Conservation (phyloP, 2,888 invertebrate species). For the Thymelicus acteon region DNA sequence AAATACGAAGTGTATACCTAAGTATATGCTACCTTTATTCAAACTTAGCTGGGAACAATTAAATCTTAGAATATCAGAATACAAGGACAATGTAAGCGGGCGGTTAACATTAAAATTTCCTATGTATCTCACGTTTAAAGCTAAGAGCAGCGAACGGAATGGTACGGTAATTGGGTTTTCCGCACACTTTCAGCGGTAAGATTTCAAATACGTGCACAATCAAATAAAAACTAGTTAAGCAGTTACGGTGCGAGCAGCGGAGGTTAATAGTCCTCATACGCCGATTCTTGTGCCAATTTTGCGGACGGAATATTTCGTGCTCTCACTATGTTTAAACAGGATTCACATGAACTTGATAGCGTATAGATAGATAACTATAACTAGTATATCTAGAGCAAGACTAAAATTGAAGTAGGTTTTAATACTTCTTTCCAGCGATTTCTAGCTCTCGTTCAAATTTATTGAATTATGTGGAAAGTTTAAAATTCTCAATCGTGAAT, state of each 20-base stretch:
- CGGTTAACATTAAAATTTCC: conserved; percentile 1
- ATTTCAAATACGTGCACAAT: conserved; percentile 36
- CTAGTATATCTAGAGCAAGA: neutral
- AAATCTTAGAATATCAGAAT: neutral
- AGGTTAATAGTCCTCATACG: conserved; percentile 30
- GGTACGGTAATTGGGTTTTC: conserved; percentile 40
- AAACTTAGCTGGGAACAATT: neutral
- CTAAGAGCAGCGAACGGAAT: conserved; percentile 25
- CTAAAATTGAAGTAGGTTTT: neutral
- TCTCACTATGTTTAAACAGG: conserved; percentile 20
- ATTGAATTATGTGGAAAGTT: too few relatives aligned
- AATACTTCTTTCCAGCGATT: neutral
- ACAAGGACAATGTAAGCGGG: neutral
- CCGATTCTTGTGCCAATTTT: conserved; percentile 29
- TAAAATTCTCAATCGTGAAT: too few relatives aligned
- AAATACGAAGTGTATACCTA: too few relatives aligned
- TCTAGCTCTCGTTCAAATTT: too few relatives aligned
- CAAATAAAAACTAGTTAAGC: conserved; percentile 37
- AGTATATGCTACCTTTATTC: too few relatives aligned
- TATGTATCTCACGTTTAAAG: conserved; percentile 41
- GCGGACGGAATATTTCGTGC: conserved; percentile 22
- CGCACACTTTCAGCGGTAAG: conserved; percentile 26
- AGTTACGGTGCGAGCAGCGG: conserved; percentile 8
- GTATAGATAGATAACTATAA: neutral
- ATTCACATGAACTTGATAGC: conserved; percentile 12